Conservation (phyloP, 2,888 invertebrate species). For the Griposia aprilina region DNA sequence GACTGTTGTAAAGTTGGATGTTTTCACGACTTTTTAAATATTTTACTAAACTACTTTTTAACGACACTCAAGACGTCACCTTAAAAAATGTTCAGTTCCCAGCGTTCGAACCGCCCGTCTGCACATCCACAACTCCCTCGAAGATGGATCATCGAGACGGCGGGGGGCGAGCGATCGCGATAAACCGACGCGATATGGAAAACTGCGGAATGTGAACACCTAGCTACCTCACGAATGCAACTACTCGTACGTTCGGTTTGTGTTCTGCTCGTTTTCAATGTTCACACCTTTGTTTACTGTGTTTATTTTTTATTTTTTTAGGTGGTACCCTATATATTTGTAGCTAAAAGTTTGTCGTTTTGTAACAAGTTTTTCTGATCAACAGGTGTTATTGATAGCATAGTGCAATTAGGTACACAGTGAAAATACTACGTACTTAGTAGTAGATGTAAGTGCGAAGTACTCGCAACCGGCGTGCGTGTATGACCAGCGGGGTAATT, state of each 20-base stretch:
- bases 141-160: conserved; percentile 88
- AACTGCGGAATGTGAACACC: conserved; percentile 77
- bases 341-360: background rate
- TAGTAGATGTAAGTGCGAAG: too few relatives aligned
- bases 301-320: background rate
- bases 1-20: too few relatives aligned
- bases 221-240: conserved; percentile 67
- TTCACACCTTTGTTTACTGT: conserved; percentile 42
- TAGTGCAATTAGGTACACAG: too few relatives aligned
- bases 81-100: background rate
- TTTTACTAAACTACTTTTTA: too few relatives aligned
- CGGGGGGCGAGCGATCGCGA: conserved; percentile 82
- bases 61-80: background rate
- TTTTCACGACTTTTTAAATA: too few relatives aligned
- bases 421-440: too few relatives aligned
- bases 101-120: conserved; percentile 72
- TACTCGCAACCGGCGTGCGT: too few relatives aligned
- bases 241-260: conserved; percentile 51
- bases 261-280: conserved; percentile 30
- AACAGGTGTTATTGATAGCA: too few relatives aligned
- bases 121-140: conserved; percentile 70
- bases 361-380: background rate
- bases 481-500: too few relatives aligned
- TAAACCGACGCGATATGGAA: conserved; percentile 86
- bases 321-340: background rate